These are phyloP conservation scores for Calosoma granatense DNA, from an alignment of 1,140 invertebrate species.

Conservation along the genomic window DNA sequence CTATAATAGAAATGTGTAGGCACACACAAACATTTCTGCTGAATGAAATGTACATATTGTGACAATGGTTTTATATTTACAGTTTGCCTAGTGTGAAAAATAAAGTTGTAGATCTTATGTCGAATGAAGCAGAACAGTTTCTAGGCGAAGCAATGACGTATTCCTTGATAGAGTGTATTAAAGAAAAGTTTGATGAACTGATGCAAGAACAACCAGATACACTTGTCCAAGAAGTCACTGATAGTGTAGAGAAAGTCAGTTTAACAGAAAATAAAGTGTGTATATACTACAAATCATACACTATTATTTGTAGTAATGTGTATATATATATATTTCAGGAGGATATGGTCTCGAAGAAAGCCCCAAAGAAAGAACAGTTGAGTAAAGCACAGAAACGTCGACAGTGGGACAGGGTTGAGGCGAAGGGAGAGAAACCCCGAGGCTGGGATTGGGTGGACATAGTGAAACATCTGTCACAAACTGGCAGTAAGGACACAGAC, in stretches of 20 bases:
- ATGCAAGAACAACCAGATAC: constrained; percentile 56
- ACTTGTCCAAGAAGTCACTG: constrained; percentile 23
- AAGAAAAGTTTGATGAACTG: constrained; percentile 67
- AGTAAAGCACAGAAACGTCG: constrained; percentile 87
- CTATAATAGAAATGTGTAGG: constrained; percentile 90
- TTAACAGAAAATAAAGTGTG: constrained; percentile 5
- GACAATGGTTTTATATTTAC: constrained; percentile 17
- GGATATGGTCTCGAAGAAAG: constrained; percentile 42
- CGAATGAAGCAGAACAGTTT: constrained; percentile 66
- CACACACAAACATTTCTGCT: constrained; percentile 28
- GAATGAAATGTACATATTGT: neutral
- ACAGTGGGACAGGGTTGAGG: constrained; percentile 73
- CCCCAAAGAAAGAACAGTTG: constrained; percentile 68
- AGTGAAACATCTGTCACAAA: constrained; percentile 89
- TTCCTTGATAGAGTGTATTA: constrained; percentile 84
- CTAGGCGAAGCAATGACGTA: constrained; percentile 89
- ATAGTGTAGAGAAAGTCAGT: constrained; percentile 32
- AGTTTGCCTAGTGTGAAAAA: constrained; percentile 64
- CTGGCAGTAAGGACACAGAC: constrained; percentile 44
- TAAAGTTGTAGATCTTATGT: constrained; percentile 51
- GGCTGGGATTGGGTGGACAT: constrained; percentile 94
- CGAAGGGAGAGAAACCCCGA: constrained; percentile 71
- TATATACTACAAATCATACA: constrained; percentile 9
- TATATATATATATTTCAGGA: constrained; percentile 24
- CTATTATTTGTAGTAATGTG: constrained; percentile 6